A percentile compares a stretch with the other conserved stretches of the same genome.
These are phyloP conservation scores for Protonibea diacanthus DNA, from an alignment of 2,797 vertebrate species.

Conservation along the genomic window DNA sequence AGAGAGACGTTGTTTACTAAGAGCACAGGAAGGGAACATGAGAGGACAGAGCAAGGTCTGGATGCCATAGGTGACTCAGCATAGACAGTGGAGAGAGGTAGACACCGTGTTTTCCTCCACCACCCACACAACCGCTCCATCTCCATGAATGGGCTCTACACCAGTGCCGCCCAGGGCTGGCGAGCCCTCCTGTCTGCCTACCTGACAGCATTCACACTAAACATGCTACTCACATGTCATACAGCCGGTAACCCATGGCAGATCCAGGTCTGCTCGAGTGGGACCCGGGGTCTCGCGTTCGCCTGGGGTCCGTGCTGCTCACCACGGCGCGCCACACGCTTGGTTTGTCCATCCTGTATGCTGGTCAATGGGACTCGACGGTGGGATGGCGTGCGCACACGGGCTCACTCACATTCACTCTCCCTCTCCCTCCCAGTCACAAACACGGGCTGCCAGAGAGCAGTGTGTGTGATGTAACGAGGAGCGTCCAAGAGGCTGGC, in stretches of 20 bases:
- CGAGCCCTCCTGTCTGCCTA: conserved; percentile 4
- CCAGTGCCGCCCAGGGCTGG: conserved; percentile 17
- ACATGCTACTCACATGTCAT: conserved; percentile 94
- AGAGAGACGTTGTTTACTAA: conserved; percentile 71
- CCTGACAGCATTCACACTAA: conserved; percentile 12
- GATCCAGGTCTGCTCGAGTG: conserved; percentile 78
- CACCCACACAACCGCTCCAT: conserved; percentile 43
- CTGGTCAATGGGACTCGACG: conserved; percentile 68
- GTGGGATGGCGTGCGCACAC: conserved; percentile 81
- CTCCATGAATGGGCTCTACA: conserved; percentile 64
- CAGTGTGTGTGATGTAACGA: conserved; percentile 89
- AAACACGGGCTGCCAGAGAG: conserved; percentile 79
- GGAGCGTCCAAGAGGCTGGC: conserved; percentile 79
- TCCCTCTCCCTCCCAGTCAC: conserved; percentile 76
- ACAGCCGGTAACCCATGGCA: conserved; percentile 95
- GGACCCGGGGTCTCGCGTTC: conserved; percentile 73
- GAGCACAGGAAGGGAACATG: conserved; percentile 51
- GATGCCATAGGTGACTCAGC: conserved; percentile 77
- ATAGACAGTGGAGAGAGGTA: conserved; percentile 48
- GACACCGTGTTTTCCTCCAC: conserved; percentile 56
- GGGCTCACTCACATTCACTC: conserved; percentile 80
- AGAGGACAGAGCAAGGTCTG: conserved; percentile 67
- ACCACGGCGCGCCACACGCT: conserved; percentile 84
- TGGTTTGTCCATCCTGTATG: conserved; percentile 84
- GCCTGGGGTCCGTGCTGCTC: conserved; percentile 81